Evolutionary conservation across 2,113 vertebrate species (phyloP), one percentile per base, ranked within the genome.

Genomic region (Tetrax tetrax): DNA sequence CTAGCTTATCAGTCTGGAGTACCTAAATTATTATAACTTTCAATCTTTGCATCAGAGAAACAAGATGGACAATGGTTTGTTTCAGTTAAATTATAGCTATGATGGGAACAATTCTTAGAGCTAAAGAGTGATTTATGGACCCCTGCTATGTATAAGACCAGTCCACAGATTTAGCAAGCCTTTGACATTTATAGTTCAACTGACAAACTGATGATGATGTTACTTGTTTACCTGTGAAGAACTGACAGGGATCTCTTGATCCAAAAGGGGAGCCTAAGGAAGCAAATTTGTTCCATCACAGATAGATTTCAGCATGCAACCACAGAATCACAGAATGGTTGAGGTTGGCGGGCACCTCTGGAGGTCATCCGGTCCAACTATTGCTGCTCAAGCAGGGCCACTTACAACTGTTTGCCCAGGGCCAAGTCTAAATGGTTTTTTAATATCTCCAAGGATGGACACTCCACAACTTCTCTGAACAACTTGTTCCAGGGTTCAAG

Each of bases 311-410:
- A 43, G 4, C 15, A 13, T 25, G 8, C 2, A 59, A 9, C 72
- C 45, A 29, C 29, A 83, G 57, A 90, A 6, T 78, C 53, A 63
- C 29, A 7, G 38, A 65, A 35, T 27, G 28, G 7, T 6, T 85
- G 65, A 70, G 14, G 20, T 20, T 56, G 7, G 9, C 16, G 27
- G n/a, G 31, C 4, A 53, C 5, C 12, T 63, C 63, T 69, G 38
- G 28, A 69, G 2, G 22, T 59, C 28, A 27, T 50, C 2, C 51
- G 27, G 0, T 60, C 65, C 38, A 74, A 23, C 0, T 0, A 1
- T 2, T 4, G 5, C 10, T 15, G 7, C 21, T 71, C n/a, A 60
- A 79, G n/a, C 31, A 69, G 31, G 3, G 6, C 29, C 45, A 60
- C 24, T 59, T 33, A 38, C 14, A 84, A 11, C 8, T 4, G 6